Conservation (phyloP, 1,140 invertebrate genomes). For the Polyergus mexicanus region DNA sequence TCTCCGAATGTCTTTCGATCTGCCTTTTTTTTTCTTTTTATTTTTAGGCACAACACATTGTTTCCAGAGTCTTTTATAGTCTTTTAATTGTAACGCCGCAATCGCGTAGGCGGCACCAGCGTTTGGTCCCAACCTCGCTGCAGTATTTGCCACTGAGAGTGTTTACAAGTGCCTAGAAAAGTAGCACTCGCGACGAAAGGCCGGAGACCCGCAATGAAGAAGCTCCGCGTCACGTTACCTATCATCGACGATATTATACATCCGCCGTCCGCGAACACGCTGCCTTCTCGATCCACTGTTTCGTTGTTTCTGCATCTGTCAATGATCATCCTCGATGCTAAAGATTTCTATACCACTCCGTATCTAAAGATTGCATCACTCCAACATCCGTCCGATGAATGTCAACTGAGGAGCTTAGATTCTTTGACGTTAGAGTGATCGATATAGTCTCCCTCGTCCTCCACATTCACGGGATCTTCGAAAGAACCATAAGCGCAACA, state of each 20-base stretch:
- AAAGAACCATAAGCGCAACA: slow-evolving; percentile 2
- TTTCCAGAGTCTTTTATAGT: slow-evolving; percentile 68
- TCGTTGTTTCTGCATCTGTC: not conserved
- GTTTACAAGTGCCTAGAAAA: slow-evolving; percentile 25
- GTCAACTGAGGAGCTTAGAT: slow-evolving; percentile 65
- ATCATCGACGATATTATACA: slow-evolving; percentile 27
- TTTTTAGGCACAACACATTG: slow-evolving; percentile 71
- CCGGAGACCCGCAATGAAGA: slow-evolving; percentile 11
- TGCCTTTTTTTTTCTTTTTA: slow-evolving; percentile 27
- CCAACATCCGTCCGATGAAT: slow-evolving; percentile 23
- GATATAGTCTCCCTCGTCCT: not conserved
- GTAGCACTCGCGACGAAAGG: not conserved
- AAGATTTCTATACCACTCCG: slow-evolving; percentile 3
- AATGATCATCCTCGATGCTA: not conserved
- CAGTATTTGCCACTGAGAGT: slow-evolving; percentile 21
- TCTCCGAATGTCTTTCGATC: slow-evolving; percentile 8
- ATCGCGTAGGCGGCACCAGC: slow-evolving; percentile 59
- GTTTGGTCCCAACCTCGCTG: slow-evolving; percentile 9
- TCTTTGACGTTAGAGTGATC: slow-evolving; percentile 9
- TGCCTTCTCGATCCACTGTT: not conserved
- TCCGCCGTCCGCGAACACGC: not conserved
- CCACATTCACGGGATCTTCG: not conserved
- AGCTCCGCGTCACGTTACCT: slow-evolving; percentile 3
- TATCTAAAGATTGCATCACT: not conserved
- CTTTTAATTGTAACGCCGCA: slow-evolving; percentile 68